These are phyloP conservation scores for Patiria miniata DNA, from an alignment of 35 echinoderm and acorn worm species.

Conservation along the genomic window DNA sequence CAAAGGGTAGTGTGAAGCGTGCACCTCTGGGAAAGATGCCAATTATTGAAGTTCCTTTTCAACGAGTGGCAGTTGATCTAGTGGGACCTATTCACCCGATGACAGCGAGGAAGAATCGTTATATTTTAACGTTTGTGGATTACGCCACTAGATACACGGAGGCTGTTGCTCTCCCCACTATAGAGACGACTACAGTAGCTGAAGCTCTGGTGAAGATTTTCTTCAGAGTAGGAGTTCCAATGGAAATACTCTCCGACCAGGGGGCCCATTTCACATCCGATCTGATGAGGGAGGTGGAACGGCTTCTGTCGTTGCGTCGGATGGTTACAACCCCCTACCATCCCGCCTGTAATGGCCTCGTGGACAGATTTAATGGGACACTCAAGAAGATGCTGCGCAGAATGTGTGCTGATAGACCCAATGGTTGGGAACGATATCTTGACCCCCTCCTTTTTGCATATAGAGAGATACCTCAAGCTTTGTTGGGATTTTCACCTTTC, in stretches of 20 bases:
- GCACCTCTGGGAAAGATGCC: conserved; percentile 42
- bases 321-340: too few species aligned
- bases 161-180: not conserved
- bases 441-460: conserved; percentile 54
- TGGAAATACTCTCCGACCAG: conserved; percentile 2
- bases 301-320: conserved; percentile 38
- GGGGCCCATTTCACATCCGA: conserved; percentile 11
- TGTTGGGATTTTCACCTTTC: conserved; percentile 68
- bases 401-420: not conserved
- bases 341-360: too few species aligned
- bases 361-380: too few species aligned
- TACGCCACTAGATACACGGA: conserved; percentile 43
- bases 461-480: conserved; percentile 31
- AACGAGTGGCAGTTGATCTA: too few species aligned
- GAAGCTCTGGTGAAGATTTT: conserved; percentile 26
- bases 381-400: too few species aligned
- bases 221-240: not conserved
- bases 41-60: conserved; percentile 48
- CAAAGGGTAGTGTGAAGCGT: conserved; percentile 22
- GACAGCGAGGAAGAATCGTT: conserved; percentile 41
- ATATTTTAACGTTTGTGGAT: conserved; percentile 41
- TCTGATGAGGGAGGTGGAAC: not conserved
- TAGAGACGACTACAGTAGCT: conserved; percentile 13
- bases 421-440: conserved; percentile 7
- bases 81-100: conserved; percentile 32